Evolutionary conservation across 1,140 invertebrate genomes (phyloP), one percentile per base, ranked within the genome.

Genomic region (Aricia agestis): DNA sequence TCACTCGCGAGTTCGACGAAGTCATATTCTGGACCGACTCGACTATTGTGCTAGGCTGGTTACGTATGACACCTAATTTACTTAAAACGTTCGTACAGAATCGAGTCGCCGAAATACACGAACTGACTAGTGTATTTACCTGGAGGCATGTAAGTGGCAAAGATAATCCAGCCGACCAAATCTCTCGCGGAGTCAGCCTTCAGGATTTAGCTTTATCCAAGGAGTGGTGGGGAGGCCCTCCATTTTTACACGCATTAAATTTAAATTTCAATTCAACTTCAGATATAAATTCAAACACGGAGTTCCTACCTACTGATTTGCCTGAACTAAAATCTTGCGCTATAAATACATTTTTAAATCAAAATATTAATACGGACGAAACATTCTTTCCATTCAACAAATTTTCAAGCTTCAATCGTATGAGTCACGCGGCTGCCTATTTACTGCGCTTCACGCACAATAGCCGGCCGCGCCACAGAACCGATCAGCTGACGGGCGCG

Each of bases 151-250:
- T 83, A 9, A 42, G 61, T 9, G 59, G 74, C 6, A 71, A 68
- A 17, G 63, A 79, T 5, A 82, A 84, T 58, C 77, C 79, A 9
- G 79, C 80, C 10, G 83, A 84, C 71, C 15, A 77, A 25, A 70
- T 76, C 4, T 82, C 81, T 7, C 71, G 81, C 17, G 80, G 82
- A 42, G 31, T 72, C 0, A 59, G 45, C 0, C 17, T 68, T 7
- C 7, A 72, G n/a, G 57, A 67, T 19, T 42, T 76, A 6, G 11
- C 2, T 18, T 18, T 11, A 2, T 69, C 59, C 13, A 31, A 11
- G 19, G 13, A 74, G 9, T 79, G 77, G 77, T 75, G 71, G 73
- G 10, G 70, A 11, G 75, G 77, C 13, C 75, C 77, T 5, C 0
- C 15, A 5, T 77, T 72, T 63, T 52, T 79, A 11, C 25, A 57